phyloP scores from a whole-genome alignment of 2,888 invertebrate species.

The Euphydryas editha region DNA sequence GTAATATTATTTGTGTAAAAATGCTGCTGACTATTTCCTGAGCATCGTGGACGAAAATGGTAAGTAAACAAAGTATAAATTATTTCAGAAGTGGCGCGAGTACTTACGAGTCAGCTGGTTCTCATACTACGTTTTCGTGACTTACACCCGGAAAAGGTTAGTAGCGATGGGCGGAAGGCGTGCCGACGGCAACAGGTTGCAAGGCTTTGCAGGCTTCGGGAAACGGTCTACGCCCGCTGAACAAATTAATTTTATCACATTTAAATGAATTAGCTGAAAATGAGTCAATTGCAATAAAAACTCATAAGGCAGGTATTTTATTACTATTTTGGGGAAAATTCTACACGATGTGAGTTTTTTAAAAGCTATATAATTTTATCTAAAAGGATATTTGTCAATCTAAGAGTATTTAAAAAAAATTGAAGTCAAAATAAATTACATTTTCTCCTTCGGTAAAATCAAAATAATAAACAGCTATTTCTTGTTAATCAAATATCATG shows the following conservation, averaged over 20 bases:
- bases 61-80: conserved; percentile 46
- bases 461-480: no score
- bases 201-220: conserved; percentile 56
- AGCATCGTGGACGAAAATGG: conserved; percentile 38
- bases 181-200: conserved; percentile 81
- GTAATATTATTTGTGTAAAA: conserved; percentile 65
- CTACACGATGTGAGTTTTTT: background rate
- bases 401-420: no score
- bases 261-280: conserved; percentile 70
- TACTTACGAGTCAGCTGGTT: background rate
- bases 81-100: conserved; percentile 30
- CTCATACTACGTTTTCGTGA: conserved; percentile 6
- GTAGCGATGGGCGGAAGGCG: conserved; percentile 80
- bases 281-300: conserved; percentile 53
- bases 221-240: conserved; percentile 57
- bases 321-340: background rate
- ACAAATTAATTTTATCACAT: conserved; percentile 69
- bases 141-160: conserved; percentile 40
- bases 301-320: background rate
- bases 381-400: background rate
- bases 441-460: no score
- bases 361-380: background rate
- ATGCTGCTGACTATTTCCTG: conserved; percentile 38
- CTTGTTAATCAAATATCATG: no score
- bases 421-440: no score